A percentile compares a stretch with the other conserved stretches of the same genome.
Evolutionary conservation across 1,140 invertebrate species (phyloP).

Genomic region (Procambarus clarkii): DNA sequence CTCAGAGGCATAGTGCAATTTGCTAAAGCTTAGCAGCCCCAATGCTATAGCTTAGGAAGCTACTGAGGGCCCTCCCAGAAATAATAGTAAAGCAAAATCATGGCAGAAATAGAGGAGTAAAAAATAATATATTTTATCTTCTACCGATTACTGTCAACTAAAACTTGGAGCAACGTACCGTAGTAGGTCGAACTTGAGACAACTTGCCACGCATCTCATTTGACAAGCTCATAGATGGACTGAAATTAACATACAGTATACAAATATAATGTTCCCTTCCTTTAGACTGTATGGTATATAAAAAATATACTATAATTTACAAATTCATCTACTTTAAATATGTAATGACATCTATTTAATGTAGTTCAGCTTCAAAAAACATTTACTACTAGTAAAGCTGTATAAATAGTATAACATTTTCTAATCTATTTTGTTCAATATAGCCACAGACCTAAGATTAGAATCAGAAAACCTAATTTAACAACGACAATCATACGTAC

Average conservation of each 20-base stretch:
- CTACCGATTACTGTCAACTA: not conserved
- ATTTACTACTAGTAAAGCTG: not conserved
- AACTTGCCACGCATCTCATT: conserved; percentile 84
- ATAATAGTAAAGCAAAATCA: too few relatives aligned
- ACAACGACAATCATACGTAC: conserved; percentile 73
- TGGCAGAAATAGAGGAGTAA: too few relatives aligned
- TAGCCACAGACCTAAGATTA: too few relatives aligned
- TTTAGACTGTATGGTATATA: too few relatives aligned
- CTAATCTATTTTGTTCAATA: too few relatives aligned
- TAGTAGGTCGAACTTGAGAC: conserved; percentile 81
- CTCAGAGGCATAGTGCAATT: too few relatives aligned
- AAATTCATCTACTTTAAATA: not conserved
- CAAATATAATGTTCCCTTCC: not conserved
- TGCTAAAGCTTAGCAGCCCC: too few relatives aligned
- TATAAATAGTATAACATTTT: not conserved
- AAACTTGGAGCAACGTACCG: conserved; percentile 78
- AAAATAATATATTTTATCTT: too few relatives aligned
- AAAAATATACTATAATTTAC: too few relatives aligned
- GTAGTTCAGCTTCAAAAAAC: not conserved
- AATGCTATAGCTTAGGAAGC: too few relatives aligned
- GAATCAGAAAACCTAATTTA: not conserved
- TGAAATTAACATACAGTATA: conserved; percentile 71
- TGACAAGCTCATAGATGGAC: conserved; percentile 80
- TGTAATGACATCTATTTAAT: not conserved
- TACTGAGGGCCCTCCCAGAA: too few relatives aligned